Percentiles rank a stretch among this genome's conserved stretches.
Evolutionary conservation across 2,113 vertebrate genomes (phyloP).

Genomic region (Mirounga angustirostris): DNA sequence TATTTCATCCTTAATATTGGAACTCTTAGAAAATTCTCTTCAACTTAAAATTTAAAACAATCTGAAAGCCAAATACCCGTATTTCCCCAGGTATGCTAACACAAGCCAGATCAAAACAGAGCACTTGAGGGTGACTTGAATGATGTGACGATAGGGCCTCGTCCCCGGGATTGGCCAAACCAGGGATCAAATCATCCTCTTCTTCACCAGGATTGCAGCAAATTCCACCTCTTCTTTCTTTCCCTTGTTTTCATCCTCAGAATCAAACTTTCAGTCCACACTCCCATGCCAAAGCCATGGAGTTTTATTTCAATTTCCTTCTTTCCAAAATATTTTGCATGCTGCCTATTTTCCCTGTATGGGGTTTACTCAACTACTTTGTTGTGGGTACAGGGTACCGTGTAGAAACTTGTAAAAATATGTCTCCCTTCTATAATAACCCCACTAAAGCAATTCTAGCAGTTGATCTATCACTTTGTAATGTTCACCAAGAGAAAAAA

Average conservation of each 20-base stretch:
- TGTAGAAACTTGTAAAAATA: not conserved
- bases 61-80: not conserved
- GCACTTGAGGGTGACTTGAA: not conserved
- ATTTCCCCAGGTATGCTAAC: not conserved
- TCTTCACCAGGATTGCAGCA: too few relatives aligned
- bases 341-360: not conserved
- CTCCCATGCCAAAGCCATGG: not conserved
- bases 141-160: not conserved
- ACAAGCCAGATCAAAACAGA: not conserved
- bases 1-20: slow-evolving; percentile 37
- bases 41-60: slow-evolving; percentile 45
- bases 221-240: not conserved
- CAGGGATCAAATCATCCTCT: not conserved
- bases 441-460: not conserved
- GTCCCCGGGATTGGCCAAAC: not conserved
- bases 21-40: slow-evolving; percentile 48
- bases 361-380: not conserved
- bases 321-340: not conserved
- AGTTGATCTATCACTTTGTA: not conserved
- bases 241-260: not conserved
- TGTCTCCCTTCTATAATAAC: not conserved
- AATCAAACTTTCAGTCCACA: not conserved
- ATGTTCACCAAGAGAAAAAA: not conserved
- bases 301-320: not conserved
- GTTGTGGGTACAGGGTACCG: rapidly evolving